Evolutionary conservation across 1,140 invertebrate genomes (phyloP), one percentile per base, ranked within the genome.

Genomic region (Semibalanus balanoides): DNA sequence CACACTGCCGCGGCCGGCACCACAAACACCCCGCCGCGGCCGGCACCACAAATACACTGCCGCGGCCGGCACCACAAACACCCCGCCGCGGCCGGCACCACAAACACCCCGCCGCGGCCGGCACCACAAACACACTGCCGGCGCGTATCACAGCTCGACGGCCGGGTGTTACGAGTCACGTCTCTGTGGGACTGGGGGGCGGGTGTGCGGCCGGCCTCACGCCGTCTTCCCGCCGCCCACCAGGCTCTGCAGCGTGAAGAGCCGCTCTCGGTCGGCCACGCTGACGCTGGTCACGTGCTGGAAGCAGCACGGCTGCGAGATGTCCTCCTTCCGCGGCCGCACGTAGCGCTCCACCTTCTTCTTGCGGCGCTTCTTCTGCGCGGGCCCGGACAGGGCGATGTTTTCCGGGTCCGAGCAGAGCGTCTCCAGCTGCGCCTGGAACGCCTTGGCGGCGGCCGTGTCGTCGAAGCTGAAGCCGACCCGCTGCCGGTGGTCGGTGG

Each of bases 281-380:
- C 51, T 19, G 14, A 95, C 88, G 78, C 88, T 92, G 31, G 91
- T 93, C 73, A 95, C 89, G 81, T 95, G 93, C 76, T 93, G 90
- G 83, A 95, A 95, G 80, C 92, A 92, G 82, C 92, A 94, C 0
- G 93, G 93, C 80, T 90, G 88, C 25, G 92, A 94, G 78, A 95
- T 95, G 82, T 94, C 91, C 74, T 87, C 88, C 82, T 94, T 94
- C 31, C 89, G 88, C 7, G 92, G 92, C 74, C 90, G 86, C 81
- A 89, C 86, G 29, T 84, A 81, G 85, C 88, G 70, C 70, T 28
- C 70, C 28, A 30, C 70, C 28, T 72, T 72, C 51, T 64, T 64
- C 51, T 72, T 72, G 25, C 70, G 5, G 70, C 70, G 70, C 19
- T 30, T 28, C 70, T 72, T 72, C 3, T 30, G 28, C 28, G 28